Evolutionary conservation across 2,113 vertebrate genomes (phyloP).

Genomic region (Daphoenositta chrysoptera): DNA sequence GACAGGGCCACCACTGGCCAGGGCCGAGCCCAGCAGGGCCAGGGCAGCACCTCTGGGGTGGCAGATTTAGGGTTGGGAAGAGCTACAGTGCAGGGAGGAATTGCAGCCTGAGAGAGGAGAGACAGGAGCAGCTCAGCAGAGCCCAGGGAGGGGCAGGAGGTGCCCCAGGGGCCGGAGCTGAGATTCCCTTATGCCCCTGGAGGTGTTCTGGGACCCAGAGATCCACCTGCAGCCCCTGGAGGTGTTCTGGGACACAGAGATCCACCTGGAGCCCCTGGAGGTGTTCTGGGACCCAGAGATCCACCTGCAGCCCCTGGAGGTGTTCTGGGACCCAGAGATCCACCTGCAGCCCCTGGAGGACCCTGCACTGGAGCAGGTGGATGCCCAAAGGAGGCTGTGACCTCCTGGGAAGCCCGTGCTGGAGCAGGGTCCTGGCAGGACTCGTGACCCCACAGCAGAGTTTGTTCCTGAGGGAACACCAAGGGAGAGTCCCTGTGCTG

Average conservation of each 20-base stretch:
- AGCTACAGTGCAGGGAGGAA: not conserved
- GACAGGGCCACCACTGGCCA: rapidly evolving
- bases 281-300: not conserved
- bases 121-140: not conserved
- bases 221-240: not conserved
- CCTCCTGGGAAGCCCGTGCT: not conserved
- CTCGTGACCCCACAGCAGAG: not conserved
- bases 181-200: rapidly evolving
- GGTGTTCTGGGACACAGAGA: not conserved
- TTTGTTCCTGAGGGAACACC: not conserved
- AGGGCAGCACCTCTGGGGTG: not conserved
- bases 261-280: too few relatives aligned
- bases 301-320: not conserved
- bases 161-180: not conserved
- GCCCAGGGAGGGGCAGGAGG: not conserved
- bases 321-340: not conserved
- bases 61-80: rapidly evolving
- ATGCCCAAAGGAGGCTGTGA: not conserved
- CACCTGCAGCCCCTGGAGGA: not conserved
- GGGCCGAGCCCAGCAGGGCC: not conserved
- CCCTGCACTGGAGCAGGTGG: not conserved
- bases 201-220: not conserved
- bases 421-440: not conserved
- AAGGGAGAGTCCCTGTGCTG: too few relatives aligned
- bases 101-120: not conserved